Evolutionary conservation across 2,888 invertebrate genomes (phyloP), one percentile per base, ranked within the genome.

Genomic region (Rhabditoides inermis): DNA sequence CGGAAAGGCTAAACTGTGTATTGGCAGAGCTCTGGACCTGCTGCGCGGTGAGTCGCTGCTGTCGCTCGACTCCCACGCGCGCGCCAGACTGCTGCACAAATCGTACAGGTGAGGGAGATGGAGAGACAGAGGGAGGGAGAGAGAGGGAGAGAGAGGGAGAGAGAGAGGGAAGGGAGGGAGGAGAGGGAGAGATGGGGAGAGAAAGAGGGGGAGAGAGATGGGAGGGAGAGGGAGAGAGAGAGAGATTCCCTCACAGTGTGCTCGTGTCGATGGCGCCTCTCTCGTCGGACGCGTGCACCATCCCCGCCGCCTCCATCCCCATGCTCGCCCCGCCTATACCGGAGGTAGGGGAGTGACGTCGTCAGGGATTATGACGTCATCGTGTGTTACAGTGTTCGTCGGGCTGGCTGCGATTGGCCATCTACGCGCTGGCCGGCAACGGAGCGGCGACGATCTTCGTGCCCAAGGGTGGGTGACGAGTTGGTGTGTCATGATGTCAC

Each of bases 251-350:
- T 57, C 61, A 49, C 73, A 88, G 88, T 76, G 81, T 90, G 63
- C 83, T 91, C 65, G 85, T 92, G 56, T 89, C 90, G 0, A 90
- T 91, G 82, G 89, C 91, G 36, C 92, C 92, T 0, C 79, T 94
- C 44, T 85, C 85, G 59, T 84, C 86, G 63, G 88, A 88, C 78
- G 86, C 88, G 25, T 82, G 85, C 53, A 85, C 88, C 20, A 77
- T 77, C 81, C 86, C 76, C 78, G 82, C 68, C 77, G 50, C 59
- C 2, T 74, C 75, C 4, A 85, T 90, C 61, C 87, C 90, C 25
- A 88, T 90, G 80, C 82, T 91, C 68, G 92, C 92, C 0, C 90
- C 91, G 51, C 85, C 88, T 30, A 86, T 88, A 59, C 87, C 88
- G 46, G 90, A 90, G 81, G 85, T 76, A 42, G 32, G 48, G 20